Evolutionary conservation across 2,113 vertebrate genomes (phyloP), one percentile per base, ranked within the genome.

Genomic region (Motacilla alba): DNA sequence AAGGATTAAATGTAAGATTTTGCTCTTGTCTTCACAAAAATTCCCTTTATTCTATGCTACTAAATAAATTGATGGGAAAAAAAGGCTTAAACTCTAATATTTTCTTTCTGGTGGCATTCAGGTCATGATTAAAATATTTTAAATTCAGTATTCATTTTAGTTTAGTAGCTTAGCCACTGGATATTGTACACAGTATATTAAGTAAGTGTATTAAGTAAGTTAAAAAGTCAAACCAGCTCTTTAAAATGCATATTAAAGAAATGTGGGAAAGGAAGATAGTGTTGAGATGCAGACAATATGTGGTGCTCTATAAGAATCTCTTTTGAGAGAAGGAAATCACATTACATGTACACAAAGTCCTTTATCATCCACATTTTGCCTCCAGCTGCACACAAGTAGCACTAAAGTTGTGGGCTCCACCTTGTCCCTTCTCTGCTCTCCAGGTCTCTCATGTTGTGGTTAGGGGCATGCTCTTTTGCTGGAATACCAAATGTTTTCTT

Each of bases 301-400:
- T 88, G 66, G 88, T 89, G 28, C n/a, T 84, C 50, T 26, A 8
- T 35, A 78, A 31, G 33, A 73, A 79, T 28, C 16, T 72, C 55
- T 94, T 96, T 66, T 68, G 52, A 64, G 20, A n/a, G 20, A 33
- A 75, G 17, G 20, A 92, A 95, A 80, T 83, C 37, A 46, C 53
- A 62, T 79, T 91, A 78, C 15, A 37, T 52, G 62, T 82, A 80
- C 58, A 84, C 35, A 63, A 59, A 72, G 53, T 83, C 64, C 77
- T 93, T 93, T 93, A 86, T 90, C 60, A 66, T 22, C 64, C 59
- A 73, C 39, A 77, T 58, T 92, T 80, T 91, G 79, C 91, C 83
- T 91, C 72, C 85, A 96, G 89, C 76, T 89, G 87, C 86, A 95
- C 89, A 90, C 67, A 24, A 58, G 47, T 26, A 93, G 41, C 73